These are phyloP conservation scores for Actinernus sp. DNA, from an alignment of 92 coral and sea anemone genomes.

Conservation along the genomic window DNA sequence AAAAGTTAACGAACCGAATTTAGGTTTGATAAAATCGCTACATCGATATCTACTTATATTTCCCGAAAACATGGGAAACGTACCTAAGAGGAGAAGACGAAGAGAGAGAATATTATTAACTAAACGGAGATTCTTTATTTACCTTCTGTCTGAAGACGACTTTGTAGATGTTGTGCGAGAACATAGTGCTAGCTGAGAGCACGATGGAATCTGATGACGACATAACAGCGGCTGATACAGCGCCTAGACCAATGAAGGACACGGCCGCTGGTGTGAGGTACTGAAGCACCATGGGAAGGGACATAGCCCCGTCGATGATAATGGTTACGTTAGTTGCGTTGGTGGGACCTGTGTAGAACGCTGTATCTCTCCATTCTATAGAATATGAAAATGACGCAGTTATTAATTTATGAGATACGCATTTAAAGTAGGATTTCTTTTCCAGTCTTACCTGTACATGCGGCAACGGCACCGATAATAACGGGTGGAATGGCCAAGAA, in stretches of 20 bases:
- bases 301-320: conserved; percentile 59
- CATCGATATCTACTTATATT: too few relatives aligned
- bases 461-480: too few relatives aligned
- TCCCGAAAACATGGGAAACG: too few relatives aligned
- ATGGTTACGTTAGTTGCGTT: conserved; percentile 28
- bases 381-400: conserved; percentile 9
- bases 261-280: conserved; percentile 88
- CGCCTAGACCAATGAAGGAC: conserved; percentile 91
- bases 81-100: too few relatives aligned
- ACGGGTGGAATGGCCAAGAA: too few relatives aligned
- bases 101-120: too few relatives aligned
- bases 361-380: conserved; percentile 78
- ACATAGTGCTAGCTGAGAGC: conserved; percentile 90
- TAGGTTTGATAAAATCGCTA: too few relatives aligned
- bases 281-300: conserved; percentile 90
- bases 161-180: conserved; percentile 83
- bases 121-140: too few relatives aligned
- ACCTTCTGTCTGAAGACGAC: conserved; percentile 82
- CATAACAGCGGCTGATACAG: conserved; percentile 98
- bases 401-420: too few relatives aligned
- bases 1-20: too few relatives aligned
- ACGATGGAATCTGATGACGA: conserved; percentile 93
- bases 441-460: too few relatives aligned
- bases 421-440: too few relatives aligned
- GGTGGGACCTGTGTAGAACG: conserved; percentile 22